Conservation (phyloP, 2,113 vertebrate genomes). For the Centropus unirufus region DNA sequence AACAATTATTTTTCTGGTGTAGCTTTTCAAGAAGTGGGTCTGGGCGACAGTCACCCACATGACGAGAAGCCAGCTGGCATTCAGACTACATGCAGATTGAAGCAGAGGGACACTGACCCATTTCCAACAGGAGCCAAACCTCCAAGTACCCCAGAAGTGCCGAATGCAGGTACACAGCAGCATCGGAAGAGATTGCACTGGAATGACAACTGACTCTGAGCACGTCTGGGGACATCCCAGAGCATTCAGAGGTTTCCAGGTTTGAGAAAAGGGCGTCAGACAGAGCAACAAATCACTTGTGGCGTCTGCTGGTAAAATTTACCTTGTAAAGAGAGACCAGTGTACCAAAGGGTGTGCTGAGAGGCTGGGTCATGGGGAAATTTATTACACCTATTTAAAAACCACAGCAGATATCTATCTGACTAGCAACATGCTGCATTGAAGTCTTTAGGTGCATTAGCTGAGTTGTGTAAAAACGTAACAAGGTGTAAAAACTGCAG, state of each 20-base stretch:
- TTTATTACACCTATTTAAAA: neutral
- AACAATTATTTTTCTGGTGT: neutral
- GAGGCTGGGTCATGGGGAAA: neutral
- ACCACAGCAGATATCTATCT: neutral
- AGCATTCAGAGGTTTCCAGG: neutral
- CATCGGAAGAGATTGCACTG: rapidly evolving
- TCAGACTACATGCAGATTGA: rapidly evolving
- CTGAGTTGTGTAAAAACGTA: neutral
- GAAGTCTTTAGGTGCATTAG: neutral
- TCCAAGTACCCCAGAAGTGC: neutral
- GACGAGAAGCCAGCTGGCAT: neutral
- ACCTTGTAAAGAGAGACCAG: neutral
- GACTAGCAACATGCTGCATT: neutral
- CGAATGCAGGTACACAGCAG: neutral
- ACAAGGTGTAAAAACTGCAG: neutral
- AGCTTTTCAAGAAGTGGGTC: neutral
- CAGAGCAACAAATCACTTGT: neutral
- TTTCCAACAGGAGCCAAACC: neutral
- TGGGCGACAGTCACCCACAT: neutral
- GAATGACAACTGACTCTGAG: neutral
- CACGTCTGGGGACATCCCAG: neutral
- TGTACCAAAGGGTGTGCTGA: neutral
- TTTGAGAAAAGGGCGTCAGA: neutral
- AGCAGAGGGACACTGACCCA: neutral
- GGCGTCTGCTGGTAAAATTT: neutral